Evolutionary conservation across 2,888 invertebrate genomes (phyloP), one percentile per base, ranked within the genome.

Genomic region (Tenthredo scrophulariae): DNA sequence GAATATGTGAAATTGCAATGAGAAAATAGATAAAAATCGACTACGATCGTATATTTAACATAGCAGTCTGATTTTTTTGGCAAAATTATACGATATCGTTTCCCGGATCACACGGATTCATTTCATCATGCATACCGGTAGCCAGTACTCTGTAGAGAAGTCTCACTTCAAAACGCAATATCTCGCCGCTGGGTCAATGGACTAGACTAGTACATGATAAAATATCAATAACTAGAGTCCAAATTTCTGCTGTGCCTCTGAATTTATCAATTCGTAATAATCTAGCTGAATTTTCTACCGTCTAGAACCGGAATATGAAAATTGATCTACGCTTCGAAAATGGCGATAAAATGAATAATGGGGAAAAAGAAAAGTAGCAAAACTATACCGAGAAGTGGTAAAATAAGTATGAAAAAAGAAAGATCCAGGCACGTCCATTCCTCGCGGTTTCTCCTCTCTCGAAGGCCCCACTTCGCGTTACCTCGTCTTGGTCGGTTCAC

Each of bases 401-500:
- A 29, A 62, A 62, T 26, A 62, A 62, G 22, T 26, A 29, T 26
- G 22, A 22, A 62, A 62, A 15, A 43, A 40, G 40, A 82, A 43
- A 50, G 58, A 77, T 26, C 9, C 13, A 43, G 15, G 15, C 62
- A 22, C 26, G 37, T 40, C n/a, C 40, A 37, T 50, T n/a, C 26
- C 46, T 67, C 67, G 13, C n/a, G 26, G 46, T 22, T 26, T 7
- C 82, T 22, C 65, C 22, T 26, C 72, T 22, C 67, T 67, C 33
- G 80, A n/a, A 50, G 65, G 15, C 40, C 22, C 43, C 80, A 22
- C 37, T 79, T 37, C 79, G 29, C 79, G 29, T 54, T 46, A 13
- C 46, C 46, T 46, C 74, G 74, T 22, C 74, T 5, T 43, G 22
- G 5, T 58, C 79, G 58, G 87, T 88, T 88, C 89, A 88, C 89